Base-by-base conservation (phyloP, 2,888 invertebrate genomes). In the Choristoneura rosaceana region DNA sequence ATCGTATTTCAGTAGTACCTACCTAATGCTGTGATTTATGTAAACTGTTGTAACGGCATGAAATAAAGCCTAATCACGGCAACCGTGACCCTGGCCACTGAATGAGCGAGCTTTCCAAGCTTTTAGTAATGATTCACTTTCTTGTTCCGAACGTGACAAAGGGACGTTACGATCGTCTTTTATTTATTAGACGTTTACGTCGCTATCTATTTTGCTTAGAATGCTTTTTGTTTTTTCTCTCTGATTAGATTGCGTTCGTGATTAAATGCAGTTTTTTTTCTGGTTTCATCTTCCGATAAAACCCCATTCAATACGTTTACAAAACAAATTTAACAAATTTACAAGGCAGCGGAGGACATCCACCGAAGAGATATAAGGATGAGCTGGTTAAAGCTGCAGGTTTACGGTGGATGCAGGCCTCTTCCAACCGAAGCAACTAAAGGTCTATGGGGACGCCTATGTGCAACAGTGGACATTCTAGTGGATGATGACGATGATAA, bases 61-160 rank as follows among this genome's bases (percentile, higher is more conserved):
- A 82, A 84, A 86, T 82, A 82, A 84, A 84, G 82, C 78, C 71
- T 80, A 81, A 85, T 83, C 88, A 82, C 80, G 81, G 77, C 77
- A 79, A 71, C 78, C 78, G 59, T 76, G 84, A 76, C 88, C 87
- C 76, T 86, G 83, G 78, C 74, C 75, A 76, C 77, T 76, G 76
- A 80, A 82, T 76, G 70, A 75, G 74, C 71, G 60, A 74, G 75
- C 79, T 77, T 65, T 50, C 58, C 60, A 45, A 69, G 74, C 78
- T 76, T 76, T 78, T 73, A 75, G 75, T 76, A 77, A 81, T 77
- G 73, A 74, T 75, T 73, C 70, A 73, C 68, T 55, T 43, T 50
- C 58, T 50, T 71, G 64, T 68, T 71, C 50, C 58, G 59, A 63
- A 59, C 64, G 69, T 64, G 59, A 70, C 68, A 64, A 73, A 63